Evolutionary conservation across 2,113 vertebrate species (phyloP).

Genomic region (Urocolius indicus): DNA sequence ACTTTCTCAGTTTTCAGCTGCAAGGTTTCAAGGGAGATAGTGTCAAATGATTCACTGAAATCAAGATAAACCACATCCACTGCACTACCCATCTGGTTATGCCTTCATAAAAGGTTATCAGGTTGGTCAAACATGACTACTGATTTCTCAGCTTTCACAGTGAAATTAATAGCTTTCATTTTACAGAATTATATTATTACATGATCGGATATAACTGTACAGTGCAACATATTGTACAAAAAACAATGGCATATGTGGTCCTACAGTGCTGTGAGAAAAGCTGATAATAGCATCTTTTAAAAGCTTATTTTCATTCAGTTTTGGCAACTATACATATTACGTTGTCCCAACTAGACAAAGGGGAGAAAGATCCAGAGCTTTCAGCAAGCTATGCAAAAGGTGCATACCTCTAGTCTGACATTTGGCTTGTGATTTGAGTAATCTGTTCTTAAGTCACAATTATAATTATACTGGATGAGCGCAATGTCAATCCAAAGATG

Average conservation of each 20-base stretch:
- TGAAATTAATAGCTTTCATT: neutral
- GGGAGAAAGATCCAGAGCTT: neutral
- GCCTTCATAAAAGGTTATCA: no score
- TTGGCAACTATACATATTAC: conserved; percentile 22
- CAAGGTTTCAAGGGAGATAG: no score
- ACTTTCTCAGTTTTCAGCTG: no score
- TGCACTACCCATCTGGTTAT: no score
- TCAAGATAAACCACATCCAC: no score
- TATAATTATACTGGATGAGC: conserved; percentile 62
- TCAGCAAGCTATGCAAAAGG: neutral
- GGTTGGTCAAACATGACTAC: neutral
- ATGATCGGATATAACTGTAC: neutral
- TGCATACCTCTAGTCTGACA: neutral
- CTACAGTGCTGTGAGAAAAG: conserved; percentile 13
- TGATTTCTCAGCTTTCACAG: neutral
- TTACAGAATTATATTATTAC: neutral
- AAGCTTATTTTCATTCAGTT: conserved; percentile 42
- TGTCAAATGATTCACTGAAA: no score
- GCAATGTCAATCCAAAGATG: conserved; percentile 22
- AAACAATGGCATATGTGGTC: neutral
- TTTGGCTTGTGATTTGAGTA: conserved; percentile 51
- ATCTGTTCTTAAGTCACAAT: conserved; percentile 58
- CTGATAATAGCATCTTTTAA: conserved; percentile 33
- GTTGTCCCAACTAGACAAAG: neutral
- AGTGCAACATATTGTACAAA: conserved; percentile 7